Evolutionary conservation across 2,888 invertebrate genomes (phyloP).

Genomic region (Gisinianus flammeolus): DNA sequence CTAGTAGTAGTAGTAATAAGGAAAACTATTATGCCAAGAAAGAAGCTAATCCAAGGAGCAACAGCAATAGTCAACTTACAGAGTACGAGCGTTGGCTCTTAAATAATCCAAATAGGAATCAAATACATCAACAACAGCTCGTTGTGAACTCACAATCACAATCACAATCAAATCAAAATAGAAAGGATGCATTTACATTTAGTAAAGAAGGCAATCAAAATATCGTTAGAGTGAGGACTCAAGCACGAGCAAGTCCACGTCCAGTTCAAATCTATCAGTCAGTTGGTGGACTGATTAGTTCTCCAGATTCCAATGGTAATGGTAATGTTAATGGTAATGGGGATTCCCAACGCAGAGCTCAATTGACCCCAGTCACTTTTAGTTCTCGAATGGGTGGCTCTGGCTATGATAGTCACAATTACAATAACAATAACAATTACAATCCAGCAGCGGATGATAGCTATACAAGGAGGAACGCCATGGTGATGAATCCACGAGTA

Average conservation of each 20-base stretch:
- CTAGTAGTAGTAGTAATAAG: not conserved
- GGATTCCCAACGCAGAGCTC: too few species aligned
- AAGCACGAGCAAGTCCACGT: conserved; percentile 1
- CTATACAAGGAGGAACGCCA: conserved; percentile 51
- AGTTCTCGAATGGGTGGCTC: not conserved
- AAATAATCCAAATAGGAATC: not conserved
- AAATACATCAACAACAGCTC: not conserved
- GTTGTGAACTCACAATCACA: too few species aligned
- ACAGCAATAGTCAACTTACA: conserved; percentile 28
- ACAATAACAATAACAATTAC: too few species aligned
- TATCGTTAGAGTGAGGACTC: conserved; percentile 27
- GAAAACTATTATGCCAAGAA: conserved; percentile 31
- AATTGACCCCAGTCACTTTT: not conserved
- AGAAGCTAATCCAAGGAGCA: conserved; percentile 14
- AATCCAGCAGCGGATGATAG: conserved; percentile 54
- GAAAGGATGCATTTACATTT: conserved; percentile 22
- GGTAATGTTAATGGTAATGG: not conserved
- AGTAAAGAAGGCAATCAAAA: conserved; percentile 23
- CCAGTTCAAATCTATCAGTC: too few species aligned
- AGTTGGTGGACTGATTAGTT: not conserved
- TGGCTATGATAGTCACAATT: too few species aligned
- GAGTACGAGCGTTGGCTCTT: conserved; percentile 27
- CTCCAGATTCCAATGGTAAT: not conserved
- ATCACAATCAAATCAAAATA: not conserved
- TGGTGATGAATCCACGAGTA: conserved; percentile 42